Base-by-base conservation (phyloP, 2,888 invertebrate species). In the Acronicta alni region DNA sequence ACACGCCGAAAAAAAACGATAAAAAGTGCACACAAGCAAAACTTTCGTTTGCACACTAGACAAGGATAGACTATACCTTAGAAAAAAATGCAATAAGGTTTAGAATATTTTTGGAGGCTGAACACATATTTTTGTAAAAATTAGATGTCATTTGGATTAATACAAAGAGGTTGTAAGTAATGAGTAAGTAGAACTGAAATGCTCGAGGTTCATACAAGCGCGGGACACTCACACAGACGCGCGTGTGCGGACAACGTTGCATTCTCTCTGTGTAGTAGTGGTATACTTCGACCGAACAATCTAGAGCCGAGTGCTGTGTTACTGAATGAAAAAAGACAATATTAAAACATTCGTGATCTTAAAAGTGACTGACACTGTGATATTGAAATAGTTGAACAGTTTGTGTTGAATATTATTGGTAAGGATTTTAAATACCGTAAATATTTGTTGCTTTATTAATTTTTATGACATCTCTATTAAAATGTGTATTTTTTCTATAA, bases 1-100 rank as follows among this genome's bases (percentile, higher is more conserved):
- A 93, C 93, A 93, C 94, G 84, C 79, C 75, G 84, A 89, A 83
- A 92, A 92, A 93, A 94, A 93, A 92, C 92, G 91, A 91, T 92
- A 93, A 94, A 93, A 93, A 91, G 72, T 77, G 84, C 91, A 89
- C 91, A 92, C 91, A 83, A 84, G 85, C 77, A 72, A 80, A 80
- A 80, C 69, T 83, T 81, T 78, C 62, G 67, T 79, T 67, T 76
- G 57, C 74, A 65, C 72, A 67, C 75, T 77, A 85, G 83, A 84
- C 64, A 78, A 77, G 72, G 80, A 83, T 75, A 71, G 79, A 60
- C 45, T 26, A 57, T 32, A 43, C n/a, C 32, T n/a, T 45, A 0
- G 18, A 47, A 46, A 67, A 70, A 72, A 62, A 63, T 38, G 5
- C 37, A 57, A 55, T 52, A 42, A 18, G n/a, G 6, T 8, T 58